Conservation (phyloP, 2,888 invertebrate species). For the Ormyrus nitidulus region DNA sequence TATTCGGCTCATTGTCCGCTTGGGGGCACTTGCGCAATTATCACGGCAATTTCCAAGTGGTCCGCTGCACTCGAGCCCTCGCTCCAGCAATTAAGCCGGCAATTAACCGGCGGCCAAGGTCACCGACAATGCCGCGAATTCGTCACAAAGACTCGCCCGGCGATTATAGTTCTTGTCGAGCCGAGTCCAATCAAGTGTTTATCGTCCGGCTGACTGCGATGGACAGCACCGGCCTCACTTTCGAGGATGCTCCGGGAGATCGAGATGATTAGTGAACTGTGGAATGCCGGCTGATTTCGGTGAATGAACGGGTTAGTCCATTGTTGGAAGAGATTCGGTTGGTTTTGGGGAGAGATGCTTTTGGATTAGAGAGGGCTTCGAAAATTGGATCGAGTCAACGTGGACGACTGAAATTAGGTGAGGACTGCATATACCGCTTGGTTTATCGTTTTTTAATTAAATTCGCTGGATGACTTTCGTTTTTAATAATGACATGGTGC, state of each 20-base stretch:
- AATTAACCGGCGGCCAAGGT: conserved; percentile 25
- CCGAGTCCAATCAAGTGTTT: conserved; percentile 19
- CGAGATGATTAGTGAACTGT: too few relatives aligned
- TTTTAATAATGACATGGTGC: too few relatives aligned
- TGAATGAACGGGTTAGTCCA: too few relatives aligned
- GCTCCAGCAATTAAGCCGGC: conserved; percentile 32
- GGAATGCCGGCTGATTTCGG: too few relatives aligned
- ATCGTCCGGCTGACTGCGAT: neutral
- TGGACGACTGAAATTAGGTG: too few relatives aligned
- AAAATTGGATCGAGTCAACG: too few relatives aligned
- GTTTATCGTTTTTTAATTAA: too few relatives aligned
- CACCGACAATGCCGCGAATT: neutral
- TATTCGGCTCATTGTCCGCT: conserved; percentile 25
- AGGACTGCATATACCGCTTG: too few relatives aligned
- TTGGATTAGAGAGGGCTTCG: too few relatives aligned
- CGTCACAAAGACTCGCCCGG: conserved; percentile 8
- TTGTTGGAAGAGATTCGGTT: too few relatives aligned
- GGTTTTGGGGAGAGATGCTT: too few relatives aligned
- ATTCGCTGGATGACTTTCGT: too few relatives aligned
- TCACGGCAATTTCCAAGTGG: conserved; percentile 27
- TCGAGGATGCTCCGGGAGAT: neutral
- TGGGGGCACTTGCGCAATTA: conserved; percentile 31
- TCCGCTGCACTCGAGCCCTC: neutral
- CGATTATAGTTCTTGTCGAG: neutral
- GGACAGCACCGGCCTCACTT: neutral